These are phyloP conservation scores for Siphlonurus alternatus DNA, from an alignment of 2,888 invertebrate genomes.

Conservation along the genomic window DNA sequence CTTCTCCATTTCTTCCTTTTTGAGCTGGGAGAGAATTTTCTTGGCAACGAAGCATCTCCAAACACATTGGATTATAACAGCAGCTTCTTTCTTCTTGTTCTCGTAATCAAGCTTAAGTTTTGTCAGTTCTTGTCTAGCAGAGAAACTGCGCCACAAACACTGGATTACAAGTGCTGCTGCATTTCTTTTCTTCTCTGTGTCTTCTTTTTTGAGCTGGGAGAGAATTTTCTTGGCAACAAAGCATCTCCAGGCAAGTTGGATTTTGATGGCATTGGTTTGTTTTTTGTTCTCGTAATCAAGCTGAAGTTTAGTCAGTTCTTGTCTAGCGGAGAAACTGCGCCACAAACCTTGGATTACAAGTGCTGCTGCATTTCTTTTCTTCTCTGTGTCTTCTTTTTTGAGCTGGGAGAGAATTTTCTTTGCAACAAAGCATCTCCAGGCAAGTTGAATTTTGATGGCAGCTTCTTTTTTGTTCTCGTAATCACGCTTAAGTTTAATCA, in stretches of 20 bases:
- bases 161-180: slow-evolving; percentile 27
- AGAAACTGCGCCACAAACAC: slow-evolving; percentile 21
- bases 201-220: background rate
- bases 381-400: slow-evolving; percentile 18
- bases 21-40: slow-evolving; percentile 8
- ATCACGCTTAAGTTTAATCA: background rate
- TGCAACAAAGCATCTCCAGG: background rate
- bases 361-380: slow-evolving; percentile 29
- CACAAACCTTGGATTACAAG: background rate
- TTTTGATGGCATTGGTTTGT: background rate
- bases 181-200: background rate
- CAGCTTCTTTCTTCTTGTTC: slow-evolving; percentile 10
- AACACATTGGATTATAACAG: slow-evolving; percentile 27
- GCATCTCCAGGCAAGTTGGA: slow-evolving; percentile 3
- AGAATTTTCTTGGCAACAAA: background rate
- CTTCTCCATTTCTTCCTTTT: slow-evolving; percentile 8
- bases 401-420: background rate
- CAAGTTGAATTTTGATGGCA: background rate
- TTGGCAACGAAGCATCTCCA: slow-evolving; percentile 22
- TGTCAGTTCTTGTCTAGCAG: slow-evolving; percentile 15
- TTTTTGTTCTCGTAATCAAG: background rate
- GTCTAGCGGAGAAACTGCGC: background rate
- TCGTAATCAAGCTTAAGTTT: background rate
- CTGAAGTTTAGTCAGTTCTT: background rate
- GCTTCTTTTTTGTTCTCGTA: background rate